Base-by-base conservation (phyloP, 2,888 invertebrate genomes). In the Aelia acuminata region DNA sequence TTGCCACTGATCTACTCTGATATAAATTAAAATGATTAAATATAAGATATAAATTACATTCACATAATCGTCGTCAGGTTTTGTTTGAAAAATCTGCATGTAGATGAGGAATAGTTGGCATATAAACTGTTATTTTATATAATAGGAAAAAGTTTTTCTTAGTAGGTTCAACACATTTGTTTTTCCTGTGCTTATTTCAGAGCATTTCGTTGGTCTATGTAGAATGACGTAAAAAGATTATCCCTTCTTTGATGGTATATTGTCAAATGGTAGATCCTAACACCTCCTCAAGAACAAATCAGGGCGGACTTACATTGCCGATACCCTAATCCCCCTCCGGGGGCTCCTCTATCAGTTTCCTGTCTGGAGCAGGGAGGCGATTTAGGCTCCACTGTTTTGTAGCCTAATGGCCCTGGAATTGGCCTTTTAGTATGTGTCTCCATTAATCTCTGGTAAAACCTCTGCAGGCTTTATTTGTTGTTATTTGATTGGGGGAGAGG, bases 381-480 rank as follows among this genome's bases (percentile, higher is more conserved):
- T 70, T 70, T 70, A 70, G 63, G 35, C 63, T 35, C 63, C 63
- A 70, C 7, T 70, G 63, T 70, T 70, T 70, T 70, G 63, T 70
- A 70, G 63, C 63, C 63, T 70, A 70, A 70, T 70, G 63, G 63
- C 31, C 7, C 63, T 70, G 63, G 63, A 70, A 70, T 70, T 70
- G 63, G 43, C 80, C 80, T 47, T 47, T 80, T 47, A 80, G 80
- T 80, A 80, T 80, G 80, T 80, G 43, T 80, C 80, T 80, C 80
- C 80, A 80, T 80, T 80, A 80, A 80, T 80, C 80, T 80, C 80
- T 80, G 7, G 80, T 80, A 80, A 80, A 80, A 80, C 80, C 80
- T 80, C 80, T 39, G 80, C 80, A 43, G 39, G 2, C n/a, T 80
- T 80, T 80, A 47, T 80, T 80, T 80, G 80, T 80, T 47, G 80